These are phyloP conservation scores for Notoglanidium macrostoma DNA, from an alignment of 2,797 vertebrate species.

Conservation along the genomic window DNA sequence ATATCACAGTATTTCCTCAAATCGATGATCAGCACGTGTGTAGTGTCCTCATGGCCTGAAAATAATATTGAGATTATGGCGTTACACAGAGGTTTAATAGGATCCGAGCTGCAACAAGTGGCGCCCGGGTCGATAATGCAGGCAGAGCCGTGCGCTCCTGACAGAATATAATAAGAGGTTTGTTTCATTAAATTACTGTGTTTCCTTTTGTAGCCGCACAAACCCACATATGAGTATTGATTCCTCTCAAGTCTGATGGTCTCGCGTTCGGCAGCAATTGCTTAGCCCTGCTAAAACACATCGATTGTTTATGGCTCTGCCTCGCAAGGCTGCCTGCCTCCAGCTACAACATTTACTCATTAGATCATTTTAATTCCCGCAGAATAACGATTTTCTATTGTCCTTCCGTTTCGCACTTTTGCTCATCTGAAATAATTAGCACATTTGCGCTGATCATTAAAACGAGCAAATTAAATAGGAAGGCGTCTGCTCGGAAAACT, in stretches of 20 bases:
- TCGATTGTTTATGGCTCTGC: slow-evolving; percentile 45
- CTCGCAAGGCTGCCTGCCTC: slow-evolving; percentile 25
- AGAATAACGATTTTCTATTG: slow-evolving; percentile 46
- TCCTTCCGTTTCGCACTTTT: slow-evolving; percentile 26
- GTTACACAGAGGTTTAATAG: slow-evolving; percentile 5
- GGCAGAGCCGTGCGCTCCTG: slow-evolving; percentile 30
- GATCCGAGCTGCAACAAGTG: slow-evolving; percentile 36
- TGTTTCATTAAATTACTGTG: slow-evolving; percentile 59
- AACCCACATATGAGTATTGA: slow-evolving; percentile 48
- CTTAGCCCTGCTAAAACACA: slow-evolving; percentile 46
- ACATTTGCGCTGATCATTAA: slow-evolving; percentile 40
- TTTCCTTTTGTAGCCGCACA: slow-evolving; percentile 45
- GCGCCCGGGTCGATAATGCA: slow-evolving; percentile 44
- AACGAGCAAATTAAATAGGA: slow-evolving; percentile 41
- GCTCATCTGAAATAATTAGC: slow-evolving; percentile 47
- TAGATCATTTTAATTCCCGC: slow-evolving; percentile 45
- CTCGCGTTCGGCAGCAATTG: slow-evolving; percentile 44
- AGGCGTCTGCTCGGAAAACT: slow-evolving; percentile 4
- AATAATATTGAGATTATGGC: slow-evolving; percentile 11
- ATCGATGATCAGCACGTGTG: slow-evolving; percentile 4
- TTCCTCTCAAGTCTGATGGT: slow-evolving; percentile 34
- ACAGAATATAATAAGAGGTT: slow-evolving; percentile 55
- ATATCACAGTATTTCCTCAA: slow-evolving; percentile 2
- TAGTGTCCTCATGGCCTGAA: neutral
- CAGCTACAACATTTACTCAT: slow-evolving; percentile 42